These are phyloP conservation scores for Mus pahari DNA, from an alignment of 2,113 vertebrate genomes.

Conservation along the genomic window DNA sequence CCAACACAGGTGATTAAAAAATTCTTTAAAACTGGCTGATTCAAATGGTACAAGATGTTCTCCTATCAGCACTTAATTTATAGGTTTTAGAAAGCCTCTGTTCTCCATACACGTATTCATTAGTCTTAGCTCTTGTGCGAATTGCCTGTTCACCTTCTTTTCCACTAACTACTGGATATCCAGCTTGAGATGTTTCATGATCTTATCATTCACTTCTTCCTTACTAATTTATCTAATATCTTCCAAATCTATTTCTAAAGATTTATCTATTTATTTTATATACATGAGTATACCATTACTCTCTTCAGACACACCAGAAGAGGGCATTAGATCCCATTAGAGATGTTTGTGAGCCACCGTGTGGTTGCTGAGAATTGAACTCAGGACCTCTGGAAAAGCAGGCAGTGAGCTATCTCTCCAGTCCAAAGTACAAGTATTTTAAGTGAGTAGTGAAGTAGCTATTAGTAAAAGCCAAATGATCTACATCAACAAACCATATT, in stretches of 20 bases:
- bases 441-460: conserved; percentile 30
- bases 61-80: conserved; percentile 29
- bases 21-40: conserved; percentile 45
- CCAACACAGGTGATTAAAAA: conserved; percentile 11
- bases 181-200: conserved; percentile 17
- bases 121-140: background rate
- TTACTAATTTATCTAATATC: conserved; percentile 28
- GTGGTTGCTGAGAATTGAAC: too few species aligned
- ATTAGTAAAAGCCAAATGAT: background rate
- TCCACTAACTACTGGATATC: background rate
- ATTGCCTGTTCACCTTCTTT: background rate
- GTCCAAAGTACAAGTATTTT: background rate
- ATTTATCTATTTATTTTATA: too few species aligned
- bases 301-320: too few species aligned
- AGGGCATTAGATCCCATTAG: too few species aligned
- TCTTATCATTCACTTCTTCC: background rate
- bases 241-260: conserved; percentile 1
- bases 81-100: conserved; percentile 20
- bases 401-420: too few species aligned
- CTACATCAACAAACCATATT: conserved; percentile 40
- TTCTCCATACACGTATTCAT: background rate
- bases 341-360: too few species aligned
- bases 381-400: too few species aligned
- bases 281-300: too few species aligned
- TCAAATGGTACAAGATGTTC: background rate